These are phyloP conservation scores for Amazona guildingii DNA, from an alignment of 2,113 vertebrate genomes.

Conservation along the genomic window DNA sequence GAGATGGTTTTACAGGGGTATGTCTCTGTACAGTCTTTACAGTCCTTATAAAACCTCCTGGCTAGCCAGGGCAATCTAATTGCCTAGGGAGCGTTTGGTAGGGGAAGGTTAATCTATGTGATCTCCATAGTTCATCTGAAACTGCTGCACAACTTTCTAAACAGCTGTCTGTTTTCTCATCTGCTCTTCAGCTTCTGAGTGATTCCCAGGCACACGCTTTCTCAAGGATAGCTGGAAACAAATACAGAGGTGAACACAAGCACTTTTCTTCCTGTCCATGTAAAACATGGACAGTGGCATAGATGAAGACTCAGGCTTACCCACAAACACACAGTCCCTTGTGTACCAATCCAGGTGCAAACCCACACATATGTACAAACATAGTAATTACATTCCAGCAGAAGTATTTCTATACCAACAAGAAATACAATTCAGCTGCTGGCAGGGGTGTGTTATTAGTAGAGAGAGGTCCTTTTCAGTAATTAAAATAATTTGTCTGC, in stretches of 20 bases:
- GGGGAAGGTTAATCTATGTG: conserved; percentile 58
- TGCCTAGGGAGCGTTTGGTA: conserved; percentile 40
- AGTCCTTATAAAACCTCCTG: conserved; percentile 50
- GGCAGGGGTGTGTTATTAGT: not conserved
- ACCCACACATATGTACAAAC: not conserved
- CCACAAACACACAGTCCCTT: not conserved
- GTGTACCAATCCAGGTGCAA: not conserved
- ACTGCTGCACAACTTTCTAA: conserved; percentile 42
- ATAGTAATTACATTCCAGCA: not conserved
- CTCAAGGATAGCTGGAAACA: not conserved
- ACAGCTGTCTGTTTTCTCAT: not conserved
- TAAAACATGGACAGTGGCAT: not conserved
- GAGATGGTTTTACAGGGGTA: conserved; percentile 37
- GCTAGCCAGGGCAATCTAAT: conserved; percentile 1
- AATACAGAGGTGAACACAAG: not conserved
- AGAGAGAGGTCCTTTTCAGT: not conserved
- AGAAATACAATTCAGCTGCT: not conserved
- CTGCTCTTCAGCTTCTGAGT: not conserved
- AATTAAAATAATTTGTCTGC: not conserved
- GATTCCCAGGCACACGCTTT: not conserved
- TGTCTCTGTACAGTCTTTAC: conserved; percentile 45
- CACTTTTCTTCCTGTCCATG: not conserved
- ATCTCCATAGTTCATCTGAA: conserved; percentile 51
- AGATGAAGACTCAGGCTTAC: not conserved
- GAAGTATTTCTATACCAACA: not conserved